A percentile compares a stretch with the other conserved stretches of the same genome.
Evolutionary conservation across 2,797 vertebrate species (phyloP).

Genomic region (Leptoclinus maculatus): DNA sequence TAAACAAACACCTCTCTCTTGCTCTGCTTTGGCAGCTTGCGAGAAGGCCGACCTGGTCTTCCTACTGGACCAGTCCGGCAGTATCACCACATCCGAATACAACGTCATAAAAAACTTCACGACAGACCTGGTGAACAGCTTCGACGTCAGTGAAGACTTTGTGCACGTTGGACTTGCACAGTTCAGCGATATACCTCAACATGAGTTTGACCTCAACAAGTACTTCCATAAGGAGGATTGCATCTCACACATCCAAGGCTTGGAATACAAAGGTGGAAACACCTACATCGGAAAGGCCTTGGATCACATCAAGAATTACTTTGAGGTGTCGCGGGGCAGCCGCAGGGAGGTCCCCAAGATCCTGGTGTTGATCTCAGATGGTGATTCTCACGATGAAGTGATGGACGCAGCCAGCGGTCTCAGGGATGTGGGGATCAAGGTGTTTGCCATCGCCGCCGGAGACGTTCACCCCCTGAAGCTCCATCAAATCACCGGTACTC

Average conservation of each 20-base stretch:
- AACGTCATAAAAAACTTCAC: conserved; percentile 76
- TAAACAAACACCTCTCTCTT: neutral
- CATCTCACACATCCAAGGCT: conserved; percentile 48
- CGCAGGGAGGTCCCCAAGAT: conserved; percentile 79
- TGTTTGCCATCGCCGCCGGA: conserved; percentile 86
- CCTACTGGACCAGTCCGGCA: conserved; percentile 84
- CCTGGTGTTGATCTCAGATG: conserved; percentile 88
- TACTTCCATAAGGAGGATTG: conserved; percentile 44
- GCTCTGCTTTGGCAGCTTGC: conserved; percentile 73
- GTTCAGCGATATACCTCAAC: conserved; percentile 64
- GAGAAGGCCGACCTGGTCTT: conserved; percentile 82
- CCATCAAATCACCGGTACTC: conserved; percentile 78
- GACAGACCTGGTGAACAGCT: conserved; percentile 68
- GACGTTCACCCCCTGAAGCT: conserved; percentile 74
- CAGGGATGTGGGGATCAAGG: conserved; percentile 66
- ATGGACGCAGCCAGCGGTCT: conserved; percentile 70
- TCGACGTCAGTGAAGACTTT: conserved; percentile 60
- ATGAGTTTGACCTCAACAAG: conserved; percentile 80
- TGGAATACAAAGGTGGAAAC: conserved; percentile 41
- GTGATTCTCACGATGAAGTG: conserved; percentile 79
- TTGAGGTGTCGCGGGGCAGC: conserved; percentile 77
- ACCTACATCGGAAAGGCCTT: conserved; percentile 77
- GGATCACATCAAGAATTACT: conserved; percentile 69
- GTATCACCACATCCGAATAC: conserved; percentile 66
- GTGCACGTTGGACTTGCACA: conserved; percentile 83